Evolutionary conservation across 2,888 invertebrate species (phyloP).

Genomic region (Schizotus pectinicornis): DNA sequence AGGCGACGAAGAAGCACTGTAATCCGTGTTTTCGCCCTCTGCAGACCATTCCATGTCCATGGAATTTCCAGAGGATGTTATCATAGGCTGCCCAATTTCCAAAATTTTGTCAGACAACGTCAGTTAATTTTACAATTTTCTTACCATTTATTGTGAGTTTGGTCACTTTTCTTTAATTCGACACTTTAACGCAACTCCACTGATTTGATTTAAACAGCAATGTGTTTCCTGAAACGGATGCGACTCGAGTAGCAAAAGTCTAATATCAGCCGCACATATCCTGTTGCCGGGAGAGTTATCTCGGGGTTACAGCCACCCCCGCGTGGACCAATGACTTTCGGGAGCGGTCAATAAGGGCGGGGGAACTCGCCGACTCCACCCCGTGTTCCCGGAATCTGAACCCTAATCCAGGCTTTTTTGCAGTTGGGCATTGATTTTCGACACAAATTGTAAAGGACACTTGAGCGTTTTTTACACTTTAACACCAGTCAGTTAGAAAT

Average conservation of each 20-base stretch:
- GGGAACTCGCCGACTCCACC: slow-evolving; percentile 21
- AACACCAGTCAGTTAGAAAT: not conserved
- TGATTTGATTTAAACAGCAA: slow-evolving; percentile 2
- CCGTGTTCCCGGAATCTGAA: not conserved
- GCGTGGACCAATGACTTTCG: slow-evolving; percentile 37
- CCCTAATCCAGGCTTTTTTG: not conserved
- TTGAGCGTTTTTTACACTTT: not conserved
- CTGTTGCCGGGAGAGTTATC: slow-evolving; percentile 42
- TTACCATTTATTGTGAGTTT: slow-evolving; percentile 6
- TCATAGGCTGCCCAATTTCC: slow-evolving; percentile 43
- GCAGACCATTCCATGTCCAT: slow-evolving; percentile 55
- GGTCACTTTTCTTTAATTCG: too few relatives aligned
- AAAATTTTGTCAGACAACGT: too few relatives aligned
- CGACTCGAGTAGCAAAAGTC: slow-evolving; percentile 42
- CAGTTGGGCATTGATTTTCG: not conserved
- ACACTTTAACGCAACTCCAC: not conserved
- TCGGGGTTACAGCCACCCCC: slow-evolving; percentile 42
- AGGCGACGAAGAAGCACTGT: slow-evolving; percentile 51
- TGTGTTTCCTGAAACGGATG: slow-evolving; percentile 26
- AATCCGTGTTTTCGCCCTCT: slow-evolving; percentile 56
- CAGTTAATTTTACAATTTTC: not conserved
- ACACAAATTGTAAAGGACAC: not conserved
- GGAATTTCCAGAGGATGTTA: slow-evolving; percentile 40
- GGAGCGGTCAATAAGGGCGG: slow-evolving; percentile 22
- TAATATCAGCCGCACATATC: slow-evolving; percentile 46